Percentiles rank a stretch among this genome's conserved stretches.
These are phyloP conservation scores for Drosophila aldrichi DNA, from an alignment of 2,888 invertebrate genomes.

Conservation along the genomic window DNA sequence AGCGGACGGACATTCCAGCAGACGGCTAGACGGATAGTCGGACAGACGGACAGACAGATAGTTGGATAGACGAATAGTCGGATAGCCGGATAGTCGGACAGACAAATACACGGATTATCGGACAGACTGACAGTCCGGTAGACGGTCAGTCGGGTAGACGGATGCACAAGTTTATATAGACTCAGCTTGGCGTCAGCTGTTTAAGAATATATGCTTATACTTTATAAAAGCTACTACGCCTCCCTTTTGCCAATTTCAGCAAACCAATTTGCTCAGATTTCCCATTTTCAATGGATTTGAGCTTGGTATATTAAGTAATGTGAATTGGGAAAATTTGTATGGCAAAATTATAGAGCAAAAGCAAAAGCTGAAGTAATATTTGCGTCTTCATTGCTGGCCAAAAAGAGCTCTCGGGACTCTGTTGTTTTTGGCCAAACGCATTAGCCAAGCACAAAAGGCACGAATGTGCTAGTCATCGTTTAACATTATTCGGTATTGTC, in stretches of 20 bases:
- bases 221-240: background rate
- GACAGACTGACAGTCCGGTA: background rate
- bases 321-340: background rate
- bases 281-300: background rate
- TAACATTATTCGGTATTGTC: conserved; percentile 29
- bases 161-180: background rate
- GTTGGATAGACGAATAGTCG: background rate
- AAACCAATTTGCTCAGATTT: background rate
- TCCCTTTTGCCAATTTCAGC: background rate
- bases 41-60: background rate
- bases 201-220: background rate
- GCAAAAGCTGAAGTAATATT: background rate
- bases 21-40: background rate
- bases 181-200: too few relatives aligned
- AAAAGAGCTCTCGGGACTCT: background rate
- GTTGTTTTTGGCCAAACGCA: conserved; percentile 8
- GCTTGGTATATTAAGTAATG: background rate
- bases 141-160: too few relatives aligned
- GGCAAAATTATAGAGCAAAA: background rate
- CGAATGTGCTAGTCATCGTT: conserved; percentile 39
- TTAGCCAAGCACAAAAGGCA: background rate
- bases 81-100: background rate
- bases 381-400: background rate
- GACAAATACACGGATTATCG: background rate
- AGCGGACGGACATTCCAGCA: background rate